These are phyloP conservation scores for Crocodylus rhombifer DNA, from an alignment of 2,797 vertebrate species.

Conservation along the genomic window DNA sequence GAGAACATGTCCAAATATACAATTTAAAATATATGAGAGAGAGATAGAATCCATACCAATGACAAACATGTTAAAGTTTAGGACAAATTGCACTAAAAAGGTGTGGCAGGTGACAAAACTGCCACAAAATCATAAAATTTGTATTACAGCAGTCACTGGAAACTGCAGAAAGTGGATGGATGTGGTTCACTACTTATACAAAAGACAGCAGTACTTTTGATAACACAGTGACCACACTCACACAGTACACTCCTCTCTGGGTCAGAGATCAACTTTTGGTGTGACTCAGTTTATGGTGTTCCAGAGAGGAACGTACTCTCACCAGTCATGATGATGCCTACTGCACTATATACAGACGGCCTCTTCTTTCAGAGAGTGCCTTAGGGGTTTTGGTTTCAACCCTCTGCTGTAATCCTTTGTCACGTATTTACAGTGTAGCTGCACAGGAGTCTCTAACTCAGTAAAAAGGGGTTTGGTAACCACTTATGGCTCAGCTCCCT, in stretches of 20 bases:
- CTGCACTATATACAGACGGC: background rate
- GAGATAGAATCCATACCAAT: background rate
- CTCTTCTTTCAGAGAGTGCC: background rate
- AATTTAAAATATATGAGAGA: background rate
- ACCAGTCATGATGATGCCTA: accelerated
- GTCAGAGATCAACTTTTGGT: background rate
- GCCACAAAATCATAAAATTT: accelerated
- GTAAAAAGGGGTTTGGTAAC: background rate
- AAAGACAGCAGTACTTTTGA: background rate
- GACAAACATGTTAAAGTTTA: background rate
- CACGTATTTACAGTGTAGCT: background rate
- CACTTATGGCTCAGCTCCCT: too few species aligned
- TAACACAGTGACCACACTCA: accelerated
- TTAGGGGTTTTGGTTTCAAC: accelerated
- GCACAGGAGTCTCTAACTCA: background rate
- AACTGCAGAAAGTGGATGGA: background rate
- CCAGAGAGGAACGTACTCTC: accelerated
- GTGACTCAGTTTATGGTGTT: background rate
- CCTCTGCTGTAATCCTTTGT: background rate
- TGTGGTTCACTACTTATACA: background rate
- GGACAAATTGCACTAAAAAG: background rate
- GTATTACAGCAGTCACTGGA: background rate
- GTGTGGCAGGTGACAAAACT: too few species aligned
- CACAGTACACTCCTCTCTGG: accelerated
- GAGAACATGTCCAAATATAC: background rate